These are phyloP conservation scores for Aldrovandia affinis DNA, from an alignment of 2,797 vertebrate genomes.

Conservation along the genomic window DNA sequence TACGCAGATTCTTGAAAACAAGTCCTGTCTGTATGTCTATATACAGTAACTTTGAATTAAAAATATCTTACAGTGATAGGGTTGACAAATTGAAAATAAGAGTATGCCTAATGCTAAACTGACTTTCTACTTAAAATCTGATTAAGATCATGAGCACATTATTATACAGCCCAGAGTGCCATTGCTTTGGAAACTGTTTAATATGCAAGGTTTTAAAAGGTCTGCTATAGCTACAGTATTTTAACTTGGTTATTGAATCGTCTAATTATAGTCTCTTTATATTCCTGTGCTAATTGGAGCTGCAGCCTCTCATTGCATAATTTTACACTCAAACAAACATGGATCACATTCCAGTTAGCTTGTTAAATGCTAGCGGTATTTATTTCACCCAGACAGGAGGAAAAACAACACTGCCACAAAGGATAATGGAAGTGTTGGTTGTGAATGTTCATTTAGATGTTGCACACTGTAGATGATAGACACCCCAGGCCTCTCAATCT, in stretches of 20 bases:
- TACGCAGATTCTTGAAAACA: neutral
- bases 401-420: neutral
- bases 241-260: neutral
- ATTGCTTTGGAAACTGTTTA: neutral
- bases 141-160: neutral
- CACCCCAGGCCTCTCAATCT: neutral
- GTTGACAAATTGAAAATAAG: neutral
- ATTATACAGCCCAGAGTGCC: neutral
- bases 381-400: neutral
- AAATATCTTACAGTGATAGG: neutral
- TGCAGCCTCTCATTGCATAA: neutral
- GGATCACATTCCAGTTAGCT: neutral
- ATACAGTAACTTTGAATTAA: neutral
- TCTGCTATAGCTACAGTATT: neutral
- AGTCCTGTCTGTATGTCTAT: neutral
- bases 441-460: neutral
- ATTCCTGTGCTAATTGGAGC: neutral
- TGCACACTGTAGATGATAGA: neutral
- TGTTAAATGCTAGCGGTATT: neutral
- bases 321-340: conserved; percentile 2
- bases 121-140: neutral
- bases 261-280: neutral
- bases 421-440: neutral
- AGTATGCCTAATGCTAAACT: neutral
- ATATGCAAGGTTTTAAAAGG: neutral